These are phyloP conservation scores for Lissonota sp. DNA, from an alignment of 2,888 invertebrate genomes.

Conservation along the genomic window DNA sequence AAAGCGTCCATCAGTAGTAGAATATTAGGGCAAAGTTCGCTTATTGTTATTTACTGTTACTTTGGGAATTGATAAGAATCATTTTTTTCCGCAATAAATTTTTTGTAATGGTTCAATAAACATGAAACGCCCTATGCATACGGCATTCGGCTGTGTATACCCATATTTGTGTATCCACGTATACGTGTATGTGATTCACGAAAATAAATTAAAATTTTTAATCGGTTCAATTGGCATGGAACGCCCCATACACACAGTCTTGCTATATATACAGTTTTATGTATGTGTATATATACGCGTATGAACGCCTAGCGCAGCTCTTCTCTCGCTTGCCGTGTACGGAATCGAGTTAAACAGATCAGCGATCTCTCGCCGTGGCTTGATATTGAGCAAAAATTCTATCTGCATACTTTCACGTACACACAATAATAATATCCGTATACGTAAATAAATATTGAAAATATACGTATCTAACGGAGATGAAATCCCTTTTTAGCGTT, in stretches of 20 bases:
- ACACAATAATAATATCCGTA: not conserved
- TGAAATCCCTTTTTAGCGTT: no score
- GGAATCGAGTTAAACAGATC: conserved; percentile 64
- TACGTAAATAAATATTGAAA: not conserved
- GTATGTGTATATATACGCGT: conserved; percentile 5
- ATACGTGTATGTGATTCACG: no score
- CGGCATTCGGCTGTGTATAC: no score
- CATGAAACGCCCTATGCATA: no score
- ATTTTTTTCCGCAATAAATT: not conserved
- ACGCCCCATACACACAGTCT: no score
- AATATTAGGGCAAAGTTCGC: not conserved
- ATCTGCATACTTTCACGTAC: not conserved
- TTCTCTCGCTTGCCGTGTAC: conserved; percentile 49
- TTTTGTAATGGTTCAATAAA: no score
- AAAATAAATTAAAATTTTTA: no score
- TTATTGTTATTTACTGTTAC: not conserved
- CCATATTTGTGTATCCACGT: no score
- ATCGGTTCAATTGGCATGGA: no score
- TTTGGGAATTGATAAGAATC: not conserved
- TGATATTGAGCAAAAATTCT: conserved; percentile 18
- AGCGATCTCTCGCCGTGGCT: conserved; percentile 37
- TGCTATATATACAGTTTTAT: not conserved
- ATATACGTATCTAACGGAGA: no score
- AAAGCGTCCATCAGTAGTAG: not conserved
- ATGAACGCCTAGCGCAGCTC: not conserved